Base-by-base conservation (phyloP, 1,140 invertebrate species). In the Zaprionus inermis region DNA sequence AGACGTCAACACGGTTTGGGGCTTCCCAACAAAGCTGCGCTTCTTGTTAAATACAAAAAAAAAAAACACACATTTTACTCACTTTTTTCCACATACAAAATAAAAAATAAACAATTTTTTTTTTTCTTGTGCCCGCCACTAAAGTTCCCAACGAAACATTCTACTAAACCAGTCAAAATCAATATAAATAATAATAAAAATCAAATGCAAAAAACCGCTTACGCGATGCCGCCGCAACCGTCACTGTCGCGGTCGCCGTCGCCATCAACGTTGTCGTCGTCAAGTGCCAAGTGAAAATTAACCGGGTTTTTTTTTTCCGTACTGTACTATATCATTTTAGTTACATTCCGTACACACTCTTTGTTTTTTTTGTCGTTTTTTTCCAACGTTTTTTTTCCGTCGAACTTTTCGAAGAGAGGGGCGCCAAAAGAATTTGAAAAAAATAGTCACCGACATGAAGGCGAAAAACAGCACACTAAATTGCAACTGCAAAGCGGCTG, bases 281-380 rank as follows among this genome's bases (percentile, higher is more conserved):
- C 18, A 67, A 73, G 71, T 73, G 72, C 11, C 67, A 76, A 79
- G 68, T 79, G 68, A 79, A 79, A 72, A 76, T 64, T 58, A 72
- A 65, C 64, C 63, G 72, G 67, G 61, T 69, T 78, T 74, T 69
- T 77, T 77, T 69, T 77, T 73, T 68, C 65, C 71, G 71, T 58
- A 70, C 72, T 76, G 66, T 59, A 69, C 60, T 36, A 69, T 36
- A 69, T 66, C 55, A 72, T 56, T 56, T 72, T 75, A 65, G 18
- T 51, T 61, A 57, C 28, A 54, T 77, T 68, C 79, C 60, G 67
- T 28, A 28, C 24, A 28, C 38, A 16, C n/a, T 16, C 9, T n/a
- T 65, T 54, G 66, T 20, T 66, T 66, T 49, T 49, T 79, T 58
- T 76, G 38, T 66, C 28, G 59, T 36, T 66, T 60, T 67, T 55